These are phyloP conservation scores for Mesorhabditis sp. DNA, from an alignment of 2,888 invertebrate genomes.

Conservation along the genomic window DNA sequence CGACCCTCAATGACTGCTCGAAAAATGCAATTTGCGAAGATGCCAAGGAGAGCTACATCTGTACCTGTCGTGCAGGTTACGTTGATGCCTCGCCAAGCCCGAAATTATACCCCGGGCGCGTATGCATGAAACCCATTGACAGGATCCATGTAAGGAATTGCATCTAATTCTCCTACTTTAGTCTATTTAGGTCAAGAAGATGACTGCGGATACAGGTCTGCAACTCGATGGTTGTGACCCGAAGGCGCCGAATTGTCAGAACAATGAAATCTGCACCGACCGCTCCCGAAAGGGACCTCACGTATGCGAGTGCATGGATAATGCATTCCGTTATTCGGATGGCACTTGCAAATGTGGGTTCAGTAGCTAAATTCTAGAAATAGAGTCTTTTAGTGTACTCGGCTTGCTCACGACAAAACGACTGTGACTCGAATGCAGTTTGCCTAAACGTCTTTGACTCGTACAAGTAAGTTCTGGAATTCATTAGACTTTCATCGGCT, in stretches of 20 bases:
- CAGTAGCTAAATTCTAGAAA: background rate
- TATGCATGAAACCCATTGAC: conserved; percentile 36
- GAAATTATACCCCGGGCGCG: conserved; percentile 54
- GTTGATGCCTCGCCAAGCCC: conserved; percentile 64
- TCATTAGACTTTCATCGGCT: background rate
- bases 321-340: conserved; percentile 50
- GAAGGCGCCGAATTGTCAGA: conserved; percentile 32
- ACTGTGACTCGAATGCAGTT: conserved; percentile 52
- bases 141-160: conserved; percentile 8
- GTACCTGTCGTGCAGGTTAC: conserved; percentile 72
- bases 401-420: conserved; percentile 42
- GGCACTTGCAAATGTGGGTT: conserved; percentile 46
- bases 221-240: conserved; percentile 42
- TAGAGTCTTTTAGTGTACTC: conserved; percentile 32
- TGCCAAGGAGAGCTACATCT: conserved; percentile 76
- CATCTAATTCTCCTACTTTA: background rate
- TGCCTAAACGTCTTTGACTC: conserved; percentile 56
- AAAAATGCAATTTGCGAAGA: conserved; percentile 83
- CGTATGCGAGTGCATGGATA: conserved; percentile 50
- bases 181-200: background rate
- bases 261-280: conserved; percentile 49
- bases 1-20: conserved; percentile 77
- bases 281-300: conserved; percentile 29
- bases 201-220: conserved; percentile 25
- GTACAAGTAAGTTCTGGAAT: conserved; percentile 21